phyloP scores from a whole-genome alignment of 2,113 vertebrate species.

The Brienomyrus brachyistius region DNA sequence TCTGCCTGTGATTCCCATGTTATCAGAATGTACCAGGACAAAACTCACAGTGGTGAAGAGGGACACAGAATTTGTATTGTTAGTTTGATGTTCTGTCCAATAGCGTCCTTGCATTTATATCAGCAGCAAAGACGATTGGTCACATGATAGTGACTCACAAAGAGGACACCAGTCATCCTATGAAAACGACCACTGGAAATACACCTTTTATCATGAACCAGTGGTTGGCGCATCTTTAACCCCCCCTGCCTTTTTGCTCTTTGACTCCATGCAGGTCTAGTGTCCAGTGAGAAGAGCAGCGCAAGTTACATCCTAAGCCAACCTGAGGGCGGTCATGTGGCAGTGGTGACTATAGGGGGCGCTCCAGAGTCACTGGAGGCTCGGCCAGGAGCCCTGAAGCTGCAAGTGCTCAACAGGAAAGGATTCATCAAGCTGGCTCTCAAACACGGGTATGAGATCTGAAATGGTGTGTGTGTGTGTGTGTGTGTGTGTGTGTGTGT shows the following conservation, averaged over 20 bases:
- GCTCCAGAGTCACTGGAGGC: constrained; percentile 34
- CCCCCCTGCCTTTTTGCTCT: neutral
- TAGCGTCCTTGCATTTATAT: neutral
- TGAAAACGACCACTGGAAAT: neutral
- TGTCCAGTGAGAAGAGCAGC: constrained; percentile 47
- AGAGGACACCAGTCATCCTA: neutral
- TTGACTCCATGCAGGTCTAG: constrained; percentile 36
- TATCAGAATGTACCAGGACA: neutral
- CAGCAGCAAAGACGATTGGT: neutral
- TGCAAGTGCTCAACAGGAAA: constrained; percentile 52
- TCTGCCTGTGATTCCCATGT: neutral
- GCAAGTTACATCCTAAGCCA: constrained; percentile 30
- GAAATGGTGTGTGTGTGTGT: neutral
- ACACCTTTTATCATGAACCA: neutral
- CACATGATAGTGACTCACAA: neutral
- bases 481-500: neutral
- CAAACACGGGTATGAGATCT: constrained; percentile 47
- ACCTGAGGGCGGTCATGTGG: constrained; percentile 22
- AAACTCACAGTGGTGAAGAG: neutral
- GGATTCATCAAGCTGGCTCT: constrained; percentile 63
- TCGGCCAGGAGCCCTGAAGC: constrained; percentile 33
- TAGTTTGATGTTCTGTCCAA: neutral
- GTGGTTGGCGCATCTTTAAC: neutral
- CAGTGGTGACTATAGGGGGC: constrained; percentile 24
- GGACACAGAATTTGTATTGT: neutral